Percentiles rank a stretch among this genome's conserved stretches.
Conservation (phyloP, 2,113 vertebrate genomes). For the Leiothrix lutea region DNA sequence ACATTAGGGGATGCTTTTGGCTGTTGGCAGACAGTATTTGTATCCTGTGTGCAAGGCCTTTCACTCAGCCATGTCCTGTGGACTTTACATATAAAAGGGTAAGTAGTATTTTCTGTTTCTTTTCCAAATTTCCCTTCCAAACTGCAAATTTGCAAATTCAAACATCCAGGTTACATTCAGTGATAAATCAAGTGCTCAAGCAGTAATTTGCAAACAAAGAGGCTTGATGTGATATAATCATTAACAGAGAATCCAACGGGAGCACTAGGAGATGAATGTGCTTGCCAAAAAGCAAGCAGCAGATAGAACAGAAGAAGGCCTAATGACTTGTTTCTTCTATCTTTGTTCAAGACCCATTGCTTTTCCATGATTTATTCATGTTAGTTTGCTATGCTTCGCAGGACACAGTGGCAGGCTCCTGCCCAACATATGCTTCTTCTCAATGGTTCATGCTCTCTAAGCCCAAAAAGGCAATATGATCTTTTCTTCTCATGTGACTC, state of each 20-base stretch:
- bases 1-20: neutral
- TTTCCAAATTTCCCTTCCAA: neutral
- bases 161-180: neutral
- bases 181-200: neutral
- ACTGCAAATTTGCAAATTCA: neutral
- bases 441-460: neutral
- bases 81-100: neutral
- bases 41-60: neutral
- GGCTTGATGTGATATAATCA: neutral
- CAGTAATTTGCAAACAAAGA: neutral
- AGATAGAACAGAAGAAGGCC: neutral
- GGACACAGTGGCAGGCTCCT: neutral
- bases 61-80: neutral
- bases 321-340: neutral
- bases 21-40: neutral
- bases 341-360: neutral
- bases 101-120: neutral
- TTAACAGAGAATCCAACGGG: neutral
- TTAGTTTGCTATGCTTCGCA: neutral
- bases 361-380: conserved; percentile 7
- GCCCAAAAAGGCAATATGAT: neutral
- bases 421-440: neutral
- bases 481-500: neutral
- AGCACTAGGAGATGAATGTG: neutral
- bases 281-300: neutral